Evolutionary conservation across 2,888 invertebrate genomes (phyloP).

Genomic region (Scrobipalpa costella): DNA sequence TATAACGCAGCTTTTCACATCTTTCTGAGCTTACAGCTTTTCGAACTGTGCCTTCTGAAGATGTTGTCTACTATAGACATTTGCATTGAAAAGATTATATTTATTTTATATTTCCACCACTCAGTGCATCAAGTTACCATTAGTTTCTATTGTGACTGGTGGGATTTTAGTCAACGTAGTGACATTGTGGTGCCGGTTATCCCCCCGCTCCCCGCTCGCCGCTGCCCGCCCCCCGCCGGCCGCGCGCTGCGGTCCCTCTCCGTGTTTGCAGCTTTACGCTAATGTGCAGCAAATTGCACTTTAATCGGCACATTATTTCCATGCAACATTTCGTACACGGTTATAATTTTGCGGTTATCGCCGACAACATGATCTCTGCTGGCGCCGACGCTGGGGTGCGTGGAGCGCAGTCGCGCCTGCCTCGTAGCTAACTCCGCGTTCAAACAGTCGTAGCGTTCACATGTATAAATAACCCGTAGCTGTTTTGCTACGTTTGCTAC

Average conservation of each 20-base stretch:
- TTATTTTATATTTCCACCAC: background rate
- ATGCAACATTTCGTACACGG: conserved; percentile 3
- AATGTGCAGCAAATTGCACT: conserved; percentile 15
- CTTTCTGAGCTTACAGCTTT: conserved; percentile 7
- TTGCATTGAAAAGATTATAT: background rate
- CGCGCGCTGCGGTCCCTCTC: background rate
- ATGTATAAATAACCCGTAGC: background rate
- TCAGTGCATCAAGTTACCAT: too few relatives aligned
- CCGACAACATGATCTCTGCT: background rate
- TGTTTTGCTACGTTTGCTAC: conserved; percentile 5
- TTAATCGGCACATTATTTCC: conserved; percentile 12
- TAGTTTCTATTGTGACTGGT: too few relatives aligned
- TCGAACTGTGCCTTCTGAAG: background rate
- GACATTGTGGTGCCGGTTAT: background rate
- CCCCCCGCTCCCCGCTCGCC: background rate
- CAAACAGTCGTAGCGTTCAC: background rate
- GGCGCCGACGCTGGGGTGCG: background rate
- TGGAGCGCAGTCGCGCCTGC: background rate
- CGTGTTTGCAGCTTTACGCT: conserved; percentile 9
- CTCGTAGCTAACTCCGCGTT: background rate
- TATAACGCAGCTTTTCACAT: conserved; percentile 5
- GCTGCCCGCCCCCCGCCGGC: background rate
- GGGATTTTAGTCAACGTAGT: too few relatives aligned
- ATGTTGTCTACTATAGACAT: background rate
- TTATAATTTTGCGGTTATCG: conserved; percentile 3